Percentiles rank a stretch among this genome's conserved stretches.
Conservation (phyloP, 2,888 invertebrate species). For the Diachrysia chrysitis region DNA sequence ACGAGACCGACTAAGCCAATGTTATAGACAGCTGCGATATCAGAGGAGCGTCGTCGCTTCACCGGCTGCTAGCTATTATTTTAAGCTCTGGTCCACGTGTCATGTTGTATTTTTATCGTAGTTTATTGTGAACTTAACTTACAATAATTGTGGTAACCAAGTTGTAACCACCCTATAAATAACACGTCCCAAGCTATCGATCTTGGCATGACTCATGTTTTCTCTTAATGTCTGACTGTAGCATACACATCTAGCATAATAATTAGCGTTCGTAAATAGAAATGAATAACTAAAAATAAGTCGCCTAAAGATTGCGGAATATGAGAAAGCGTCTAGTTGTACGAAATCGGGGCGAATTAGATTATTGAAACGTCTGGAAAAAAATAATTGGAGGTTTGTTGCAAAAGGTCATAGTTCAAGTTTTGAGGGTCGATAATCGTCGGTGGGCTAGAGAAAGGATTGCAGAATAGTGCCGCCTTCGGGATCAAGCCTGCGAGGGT, state of each 20-base stretch:
- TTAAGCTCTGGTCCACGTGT: conserved; percentile 65
- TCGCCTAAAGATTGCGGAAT: conserved; percentile 23
- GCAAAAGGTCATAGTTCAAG: conserved; percentile 82
- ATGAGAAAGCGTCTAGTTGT: conserved; percentile 36
- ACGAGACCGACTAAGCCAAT: conserved; percentile 51
- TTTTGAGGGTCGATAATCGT: conserved; percentile 75
- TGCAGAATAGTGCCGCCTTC: conserved; percentile 59
- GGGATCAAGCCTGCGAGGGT: conserved; percentile 41
- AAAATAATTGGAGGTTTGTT: conserved; percentile 65
- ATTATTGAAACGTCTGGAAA: conserved; percentile 59
- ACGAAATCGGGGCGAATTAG: conserved; percentile 57
- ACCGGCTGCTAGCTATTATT: conserved; percentile 57
- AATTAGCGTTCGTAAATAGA: conserved; percentile 41
- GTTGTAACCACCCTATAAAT: not conserved
- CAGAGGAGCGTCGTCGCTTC: conserved; percentile 17
- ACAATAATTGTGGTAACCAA: conserved; percentile 15
- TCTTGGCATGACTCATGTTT: conserved; percentile 34
- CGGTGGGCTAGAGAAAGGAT: conserved; percentile 63
- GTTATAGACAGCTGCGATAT: conserved; percentile 35
- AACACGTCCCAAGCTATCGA: conserved; percentile 21
- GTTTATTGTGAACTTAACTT: conserved; percentile 20
- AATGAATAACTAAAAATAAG: conserved; percentile 55
- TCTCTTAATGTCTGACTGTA: conserved; percentile 28
- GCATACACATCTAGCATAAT: conserved; percentile 35
- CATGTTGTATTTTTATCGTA: conserved; percentile 62